Base-by-base conservation (phyloP, 2,113 vertebrate genomes). In the Macaca nemestrina region DNA sequence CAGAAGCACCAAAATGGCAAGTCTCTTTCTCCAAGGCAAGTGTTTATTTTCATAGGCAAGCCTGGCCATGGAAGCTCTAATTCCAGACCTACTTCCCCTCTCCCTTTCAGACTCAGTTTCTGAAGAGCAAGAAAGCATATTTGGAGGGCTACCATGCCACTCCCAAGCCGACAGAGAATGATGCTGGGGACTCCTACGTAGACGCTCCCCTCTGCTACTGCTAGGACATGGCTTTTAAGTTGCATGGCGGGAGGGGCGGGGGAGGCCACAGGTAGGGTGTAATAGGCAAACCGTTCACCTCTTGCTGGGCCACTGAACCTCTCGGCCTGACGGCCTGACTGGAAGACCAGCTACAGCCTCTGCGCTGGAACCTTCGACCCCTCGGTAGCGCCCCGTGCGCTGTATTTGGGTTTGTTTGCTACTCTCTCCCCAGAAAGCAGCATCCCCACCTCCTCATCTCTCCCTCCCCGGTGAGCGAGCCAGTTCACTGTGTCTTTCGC, bases 71-170 rank as follows among this genome's bases (percentile, higher is more conserved):
- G 86, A 95, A 97, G 96, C 94, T 98, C 97, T 97, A 79, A 97
- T 94, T 96, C 88, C 84, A 96, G 81, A 98, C 90, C 97, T 97
- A 17, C 96, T 23, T 96, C 52, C 85, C 57, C 93, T 92, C 90
- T 85, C 94, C 92, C 55, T 5, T 97, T 55, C 80, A 93, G 91
- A 96, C 52, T 86, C 67, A 3, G 85, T 97, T 98, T 98, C 89
- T 92, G 82, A 97, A 94, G 95, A 98, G 93, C 86, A 8, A 76
- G 95, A 95, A 67, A 95, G 67, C 81, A 75, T 81, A 78, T 97
- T 93, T 89, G 96, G 80, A 78, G 96, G 97, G 6, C 86, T 73
- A 89, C 93, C 84, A 52, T 72, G 93, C 80, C 95, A 95, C 91
- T 98, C 94, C 90, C 97, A 98, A 92, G 93, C 88, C 75, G 93